Conservation (phyloP, 2,113 vertebrate genomes). For the Neoarius graeffei region DNA sequence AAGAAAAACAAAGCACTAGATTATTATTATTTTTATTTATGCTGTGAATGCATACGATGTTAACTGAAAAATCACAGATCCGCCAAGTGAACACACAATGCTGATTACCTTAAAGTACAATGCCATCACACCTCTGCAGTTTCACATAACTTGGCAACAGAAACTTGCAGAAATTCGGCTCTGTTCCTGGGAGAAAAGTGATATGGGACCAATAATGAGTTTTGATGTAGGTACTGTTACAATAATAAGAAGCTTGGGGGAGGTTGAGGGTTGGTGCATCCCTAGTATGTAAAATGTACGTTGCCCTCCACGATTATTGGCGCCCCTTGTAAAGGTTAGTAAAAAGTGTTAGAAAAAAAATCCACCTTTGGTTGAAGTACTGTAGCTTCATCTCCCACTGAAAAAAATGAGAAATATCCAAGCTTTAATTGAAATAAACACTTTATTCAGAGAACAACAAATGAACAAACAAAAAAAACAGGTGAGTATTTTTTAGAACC, state of each 20-base stretch:
- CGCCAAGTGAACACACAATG: neutral
- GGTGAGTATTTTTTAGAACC: too few relatives aligned
- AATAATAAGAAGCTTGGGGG: neutral
- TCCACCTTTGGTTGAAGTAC: too few relatives aligned
- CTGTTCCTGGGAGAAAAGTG: neutral
- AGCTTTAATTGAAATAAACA: too few relatives aligned
- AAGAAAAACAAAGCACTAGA: neutral
- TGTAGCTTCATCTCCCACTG: too few relatives aligned
- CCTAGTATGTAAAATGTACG: neutral
- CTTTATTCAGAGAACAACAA: too few relatives aligned
- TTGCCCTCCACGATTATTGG: neutral
- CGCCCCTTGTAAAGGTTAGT: too few relatives aligned
- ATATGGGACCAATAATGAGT: neutral
- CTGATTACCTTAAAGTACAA: neutral
- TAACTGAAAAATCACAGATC: neutral
- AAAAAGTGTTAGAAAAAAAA: too few relatives aligned
- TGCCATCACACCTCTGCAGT: neutral
- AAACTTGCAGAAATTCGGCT: neutral
- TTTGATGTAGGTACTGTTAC: neutral
- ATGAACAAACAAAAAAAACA: too few relatives aligned
- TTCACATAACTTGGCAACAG: neutral
- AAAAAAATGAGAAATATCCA: too few relatives aligned
- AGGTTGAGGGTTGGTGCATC: neutral
- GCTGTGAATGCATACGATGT: neutral
- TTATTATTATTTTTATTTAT: too few relatives aligned